Evolutionary conservation across 2,888 invertebrate genomes (phyloP).

Genomic region (Resseliella maxima): DNA sequence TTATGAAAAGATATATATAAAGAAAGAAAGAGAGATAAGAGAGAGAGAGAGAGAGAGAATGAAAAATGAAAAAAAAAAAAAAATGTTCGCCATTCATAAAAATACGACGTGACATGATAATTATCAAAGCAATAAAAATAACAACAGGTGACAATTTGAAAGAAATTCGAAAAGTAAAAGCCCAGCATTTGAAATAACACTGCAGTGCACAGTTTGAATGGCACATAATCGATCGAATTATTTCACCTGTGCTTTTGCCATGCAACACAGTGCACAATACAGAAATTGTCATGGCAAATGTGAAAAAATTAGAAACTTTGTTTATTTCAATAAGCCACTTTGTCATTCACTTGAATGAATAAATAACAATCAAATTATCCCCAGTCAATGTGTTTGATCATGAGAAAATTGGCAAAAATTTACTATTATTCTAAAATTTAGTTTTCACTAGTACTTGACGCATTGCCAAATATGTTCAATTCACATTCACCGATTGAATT

Average conservation of each 20-base stretch:
- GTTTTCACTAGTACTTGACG: too few species aligned
- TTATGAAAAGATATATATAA: too few species aligned
- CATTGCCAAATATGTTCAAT: too few species aligned
- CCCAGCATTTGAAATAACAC: not conserved
- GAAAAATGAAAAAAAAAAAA: not conserved
- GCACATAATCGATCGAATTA: constrained; percentile 3
- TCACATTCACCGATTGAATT: not conserved
- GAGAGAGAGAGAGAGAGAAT: too few species aligned
- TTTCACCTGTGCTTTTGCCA: not conserved
- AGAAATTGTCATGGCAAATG: not conserved
- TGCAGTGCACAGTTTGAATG: constrained; percentile 38
- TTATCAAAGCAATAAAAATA: constrained; percentile 52
- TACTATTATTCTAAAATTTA: too few species aligned
- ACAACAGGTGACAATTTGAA: constrained; percentile 47
- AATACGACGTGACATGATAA: constrained; percentile 40
- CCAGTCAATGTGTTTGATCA: not conserved
- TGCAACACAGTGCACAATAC: not conserved
- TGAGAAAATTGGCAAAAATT: not conserved
- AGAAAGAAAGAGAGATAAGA: too few species aligned
- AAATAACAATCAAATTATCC: not conserved
- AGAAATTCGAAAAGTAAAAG: constrained; percentile 39
- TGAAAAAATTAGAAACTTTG: not conserved
- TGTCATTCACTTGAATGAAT: not conserved
- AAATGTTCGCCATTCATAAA: not conserved
- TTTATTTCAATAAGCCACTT: not conserved